These are phyloP conservation scores for Hydractinia symbiolongicarpus DNA, from an alignment of 30 jellyfish, hydroid and myxozoan genomes.

Conservation along the genomic window DNA sequence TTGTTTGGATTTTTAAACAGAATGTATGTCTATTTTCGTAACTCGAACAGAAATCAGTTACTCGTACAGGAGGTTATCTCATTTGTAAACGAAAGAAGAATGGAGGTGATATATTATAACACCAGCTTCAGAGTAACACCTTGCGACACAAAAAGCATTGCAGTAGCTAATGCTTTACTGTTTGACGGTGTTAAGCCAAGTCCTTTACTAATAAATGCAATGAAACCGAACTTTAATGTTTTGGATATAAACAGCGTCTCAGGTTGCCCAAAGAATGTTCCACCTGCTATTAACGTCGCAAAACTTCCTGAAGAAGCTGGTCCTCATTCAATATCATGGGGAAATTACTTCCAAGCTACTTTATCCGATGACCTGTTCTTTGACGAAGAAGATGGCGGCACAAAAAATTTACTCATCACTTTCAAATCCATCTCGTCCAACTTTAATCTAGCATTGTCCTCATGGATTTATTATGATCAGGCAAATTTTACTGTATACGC, in stretches of 20 bases:
- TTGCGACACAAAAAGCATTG: conserved; percentile 47
- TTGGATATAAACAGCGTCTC: conserved; percentile 36
- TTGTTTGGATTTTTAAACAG: conserved; percentile 22
- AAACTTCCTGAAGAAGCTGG: conserved; percentile 16
- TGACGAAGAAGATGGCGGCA: conserved; percentile 90
- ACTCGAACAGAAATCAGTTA: conserved; percentile 26
- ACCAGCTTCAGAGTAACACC: conserved; percentile 39
- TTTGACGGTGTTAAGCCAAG: conserved; percentile 36
- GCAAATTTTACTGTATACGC: conserved; percentile 23
- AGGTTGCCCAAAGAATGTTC: conserved; percentile 41
- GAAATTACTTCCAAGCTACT: not conserved
- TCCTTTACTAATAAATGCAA: conserved; percentile 19
- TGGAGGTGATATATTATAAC: conserved; percentile 45
- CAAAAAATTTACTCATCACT: conserved; percentile 37
- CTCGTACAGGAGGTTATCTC: conserved; percentile 38
- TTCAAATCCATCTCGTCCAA: conserved; percentile 11
- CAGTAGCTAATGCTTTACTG: conserved; percentile 20
- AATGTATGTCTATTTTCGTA: conserved; percentile 40
- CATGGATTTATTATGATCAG: conserved; percentile 25
- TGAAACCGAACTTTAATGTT: conserved; percentile 52
- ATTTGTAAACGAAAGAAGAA: conserved; percentile 24
- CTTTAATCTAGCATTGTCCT: conserved; percentile 7
- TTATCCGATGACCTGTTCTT: conserved; percentile 45
- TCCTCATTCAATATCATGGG: conserved; percentile 18
- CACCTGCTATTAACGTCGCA: conserved; percentile 45